A percentile compares a stretch with the other conserved stretches of the same genome.
Evolutionary conservation across 2,888 invertebrate species (phyloP).

Genomic region (Pammene fasciana): DNA sequence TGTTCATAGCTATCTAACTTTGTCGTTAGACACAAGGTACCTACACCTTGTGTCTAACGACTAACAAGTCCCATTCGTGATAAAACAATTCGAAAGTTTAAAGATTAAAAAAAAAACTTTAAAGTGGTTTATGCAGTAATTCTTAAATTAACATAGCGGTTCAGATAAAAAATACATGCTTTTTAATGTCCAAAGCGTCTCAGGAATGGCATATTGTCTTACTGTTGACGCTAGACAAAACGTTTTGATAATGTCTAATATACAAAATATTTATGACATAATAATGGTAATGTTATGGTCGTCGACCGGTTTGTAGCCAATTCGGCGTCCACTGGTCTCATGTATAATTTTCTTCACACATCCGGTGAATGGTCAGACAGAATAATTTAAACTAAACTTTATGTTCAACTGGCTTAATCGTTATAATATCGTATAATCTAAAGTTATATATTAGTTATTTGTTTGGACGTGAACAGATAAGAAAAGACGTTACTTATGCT

Average conservation of each 20-base stretch:
- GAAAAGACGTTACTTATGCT: neutral
- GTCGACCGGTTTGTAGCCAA: conserved; percentile 41
- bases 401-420: conserved; percentile 4
- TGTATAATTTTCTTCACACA: conserved; percentile 33
- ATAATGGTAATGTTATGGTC: conserved; percentile 35
- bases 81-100: too few species aligned
- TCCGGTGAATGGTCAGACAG: conserved; percentile 26
- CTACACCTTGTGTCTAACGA: too few species aligned
- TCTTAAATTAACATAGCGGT: conserved; percentile 7
- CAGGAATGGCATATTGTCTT: conserved; percentile 10
- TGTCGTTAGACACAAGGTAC: too few species aligned
- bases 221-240: conserved; percentile 19
- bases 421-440: conserved; percentile 8
- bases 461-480: conserved; percentile 1
- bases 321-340: conserved; percentile 44
- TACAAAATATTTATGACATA: conserved; percentile 31
- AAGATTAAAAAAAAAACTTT: too few species aligned
- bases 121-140: too few species aligned
- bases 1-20: too few species aligned
- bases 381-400: conserved; percentile 3
- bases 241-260: conserved; percentile 24
- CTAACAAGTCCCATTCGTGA: too few species aligned
- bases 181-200: neutral
- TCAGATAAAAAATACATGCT: neutral
- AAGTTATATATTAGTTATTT: conserved; percentile 12